A percentile compares a stretch with the other conserved stretches of the same genome.
Conservation (phyloP, 2,888 invertebrate species). For the Microctonus hyperodae region DNA sequence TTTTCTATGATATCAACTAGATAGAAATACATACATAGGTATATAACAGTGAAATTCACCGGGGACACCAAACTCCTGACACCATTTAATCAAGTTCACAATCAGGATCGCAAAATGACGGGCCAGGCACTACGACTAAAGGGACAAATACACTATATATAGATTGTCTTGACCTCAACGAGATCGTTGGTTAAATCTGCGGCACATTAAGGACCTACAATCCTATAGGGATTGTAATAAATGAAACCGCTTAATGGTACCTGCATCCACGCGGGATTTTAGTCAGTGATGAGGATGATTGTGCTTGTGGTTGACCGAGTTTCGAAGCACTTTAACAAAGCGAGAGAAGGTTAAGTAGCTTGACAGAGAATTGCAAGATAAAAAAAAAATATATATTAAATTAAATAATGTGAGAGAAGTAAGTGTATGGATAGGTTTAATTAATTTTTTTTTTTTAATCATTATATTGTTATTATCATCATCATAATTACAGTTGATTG, state of each 20-base stretch:
- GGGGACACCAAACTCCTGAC: slow-evolving; percentile 26
- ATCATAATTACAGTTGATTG: background rate
- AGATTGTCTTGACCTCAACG: background rate
- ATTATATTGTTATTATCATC: background rate
- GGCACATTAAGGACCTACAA: slow-evolving; percentile 24
- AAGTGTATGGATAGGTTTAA: background rate
- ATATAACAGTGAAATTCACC: background rate
- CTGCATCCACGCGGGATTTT: slow-evolving; percentile 24
- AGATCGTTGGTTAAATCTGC: slow-evolving; percentile 8
- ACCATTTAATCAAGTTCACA: slow-evolving; percentile 27
- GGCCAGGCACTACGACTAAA: background rate
- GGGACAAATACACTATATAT: background rate
- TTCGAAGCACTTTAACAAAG: background rate
- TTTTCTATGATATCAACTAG: slow-evolving; percentile 16
- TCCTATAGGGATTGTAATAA: slow-evolving; percentile 25
- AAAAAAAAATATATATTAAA: background rate
- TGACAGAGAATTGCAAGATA: background rate
- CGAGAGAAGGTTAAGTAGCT: background rate
- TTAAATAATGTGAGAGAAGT: background rate
- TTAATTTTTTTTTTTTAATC: background rate
- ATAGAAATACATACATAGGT: background rate
- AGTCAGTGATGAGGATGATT: slow-evolving; percentile 18
- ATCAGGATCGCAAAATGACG: slow-evolving; percentile 5
- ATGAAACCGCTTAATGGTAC: slow-evolving; percentile 32
- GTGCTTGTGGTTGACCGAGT: slow-evolving; percentile 12